phyloP scores from a whole-genome alignment of 1,140 invertebrate genomes.

The Drosophila kikkawai region DNA sequence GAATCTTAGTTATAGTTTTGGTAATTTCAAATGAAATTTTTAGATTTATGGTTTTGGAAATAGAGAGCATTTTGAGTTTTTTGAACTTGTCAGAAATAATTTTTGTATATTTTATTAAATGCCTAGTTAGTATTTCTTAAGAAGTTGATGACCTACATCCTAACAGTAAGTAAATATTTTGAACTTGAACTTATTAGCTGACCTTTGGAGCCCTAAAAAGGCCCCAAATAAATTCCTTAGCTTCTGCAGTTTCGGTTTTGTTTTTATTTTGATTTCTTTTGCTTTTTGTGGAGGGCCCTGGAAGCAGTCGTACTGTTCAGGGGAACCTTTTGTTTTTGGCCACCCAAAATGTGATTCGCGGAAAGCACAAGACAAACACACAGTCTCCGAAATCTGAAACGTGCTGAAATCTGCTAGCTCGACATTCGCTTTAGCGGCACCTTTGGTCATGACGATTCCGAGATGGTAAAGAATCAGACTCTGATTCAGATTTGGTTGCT shows the following conservation, averaged over 20 bases:
- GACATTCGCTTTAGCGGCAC: constrained; percentile 57
- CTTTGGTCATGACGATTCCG: constrained; percentile 48
- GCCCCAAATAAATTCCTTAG: background rate
- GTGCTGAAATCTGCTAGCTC: constrained; percentile 71
- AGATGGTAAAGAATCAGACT: constrained; percentile 14
- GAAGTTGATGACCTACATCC: background rate
- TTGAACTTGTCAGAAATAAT: background rate
- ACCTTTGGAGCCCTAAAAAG: background rate
- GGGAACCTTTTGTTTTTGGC: constrained; percentile 44
- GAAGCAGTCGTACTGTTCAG: background rate
- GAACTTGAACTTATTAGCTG: background rate
- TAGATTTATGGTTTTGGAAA: constrained; percentile 1
- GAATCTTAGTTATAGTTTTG: constrained; percentile 6
- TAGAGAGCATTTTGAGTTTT: background rate
- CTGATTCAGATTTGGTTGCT: constrained; percentile 19
- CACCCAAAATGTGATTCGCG: constrained; percentile 72
- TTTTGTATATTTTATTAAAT: background rate
- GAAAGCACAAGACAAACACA: constrained; percentile 78
- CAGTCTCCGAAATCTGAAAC: constrained; percentile 65
- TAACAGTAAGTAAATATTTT: no score
- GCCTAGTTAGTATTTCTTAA: no score
- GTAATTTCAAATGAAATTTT: background rate
- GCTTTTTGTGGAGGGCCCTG: background rate
- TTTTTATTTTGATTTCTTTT: constrained; percentile 16
- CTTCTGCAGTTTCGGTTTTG: background rate